Base-by-base conservation (phyloP, 1,140 invertebrate species). In the Nomia melanderi region DNA sequence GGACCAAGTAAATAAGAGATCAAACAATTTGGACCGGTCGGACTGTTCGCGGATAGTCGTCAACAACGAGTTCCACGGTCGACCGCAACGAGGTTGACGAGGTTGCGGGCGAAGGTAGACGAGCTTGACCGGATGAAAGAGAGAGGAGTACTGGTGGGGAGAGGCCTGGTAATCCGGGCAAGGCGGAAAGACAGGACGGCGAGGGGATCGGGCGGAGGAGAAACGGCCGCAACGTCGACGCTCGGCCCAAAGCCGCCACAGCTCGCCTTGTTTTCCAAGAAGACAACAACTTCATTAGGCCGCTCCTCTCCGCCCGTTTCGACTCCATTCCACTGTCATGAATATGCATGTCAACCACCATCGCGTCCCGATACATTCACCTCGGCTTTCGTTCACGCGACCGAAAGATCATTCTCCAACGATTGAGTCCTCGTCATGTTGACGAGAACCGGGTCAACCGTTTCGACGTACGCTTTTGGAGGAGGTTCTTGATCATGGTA, bases 281-380 rank as follows among this genome's bases (percentile, higher is more conserved):
- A 91, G 89, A 90, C 90, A 88, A 88, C 88, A 91, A 90, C 89
- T 91, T 91, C 89, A 91, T 91, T 91, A 91, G 89, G 86, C 87
- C 85, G 84, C 88, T 88, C 87, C 86, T 88, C 85, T 90, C 87
- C 86, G 84, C 86, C 88, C 75, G 86, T 90, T 89, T 89, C 87
- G 72, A 85, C 85, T 90, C 84, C 63, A 81, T 85, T 76, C 67
- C n/a, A 41, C 66, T 59, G 85, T 89, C 87, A 88, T 90, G 90
- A 91, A 91, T 91, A 91, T 91, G 87, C 79, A 91, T 89, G 84
- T 39, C 47, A 64, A 80, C 81, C 67, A 47, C 65, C 47, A 50
- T n/a, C 60, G 77, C 74, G 78, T 78, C 86, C 79, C 82, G 77
- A 85, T 84, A 80, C 83, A 81, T 62, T 33, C 8, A 62, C 50